Conservation (phyloP, 2,113 vertebrate genomes). For the Podarcis muralis region DNA sequence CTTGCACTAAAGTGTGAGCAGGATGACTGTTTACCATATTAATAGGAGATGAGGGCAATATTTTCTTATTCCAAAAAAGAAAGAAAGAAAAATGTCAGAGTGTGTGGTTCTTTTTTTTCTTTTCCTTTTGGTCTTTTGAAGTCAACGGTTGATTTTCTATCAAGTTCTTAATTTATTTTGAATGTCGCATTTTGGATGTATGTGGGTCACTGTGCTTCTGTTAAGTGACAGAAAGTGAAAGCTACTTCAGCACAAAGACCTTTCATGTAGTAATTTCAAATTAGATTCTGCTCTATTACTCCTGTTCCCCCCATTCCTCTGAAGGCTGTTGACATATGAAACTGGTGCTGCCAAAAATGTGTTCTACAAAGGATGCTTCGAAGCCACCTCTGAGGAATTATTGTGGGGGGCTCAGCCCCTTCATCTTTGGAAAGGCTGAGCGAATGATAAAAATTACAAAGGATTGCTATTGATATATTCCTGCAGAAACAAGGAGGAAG, state of each 20-base stretch:
- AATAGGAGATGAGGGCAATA: conserved; percentile 61
- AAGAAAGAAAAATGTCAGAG: conserved; percentile 23
- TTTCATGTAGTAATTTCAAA: conserved; percentile 61
- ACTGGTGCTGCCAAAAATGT: conserved; percentile 30
- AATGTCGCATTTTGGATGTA: conserved; percentile 50
- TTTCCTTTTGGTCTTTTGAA: conserved; percentile 58
- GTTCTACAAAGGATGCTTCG: conserved; percentile 42
- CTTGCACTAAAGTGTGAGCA: conserved; percentile 60
- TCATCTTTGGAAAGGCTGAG: conserved; percentile 51
- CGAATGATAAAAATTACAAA: conserved; percentile 37
- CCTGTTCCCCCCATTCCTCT: conserved; percentile 41
- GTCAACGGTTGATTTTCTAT: conserved; percentile 63
- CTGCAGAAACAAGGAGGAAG: neutral
- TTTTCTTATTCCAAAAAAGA: conserved; percentile 47
- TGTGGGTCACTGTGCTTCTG: conserved; percentile 64
- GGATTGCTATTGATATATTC: conserved; percentile 13
- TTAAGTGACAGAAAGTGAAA: conserved; percentile 46
- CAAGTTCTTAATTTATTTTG: conserved; percentile 35
- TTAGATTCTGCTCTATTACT: conserved; percentile 46
- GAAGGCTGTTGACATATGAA: conserved; percentile 34
- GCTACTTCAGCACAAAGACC: conserved; percentile 30
- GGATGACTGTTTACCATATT: conserved; percentile 68
- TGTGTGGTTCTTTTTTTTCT: conserved; percentile 30
- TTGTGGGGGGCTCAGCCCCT: conserved; percentile 31
- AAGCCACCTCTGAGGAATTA: conserved; percentile 45